Conservation (phyloP, 2,113 vertebrate species). For the Muntiacus reevesi region DNA sequence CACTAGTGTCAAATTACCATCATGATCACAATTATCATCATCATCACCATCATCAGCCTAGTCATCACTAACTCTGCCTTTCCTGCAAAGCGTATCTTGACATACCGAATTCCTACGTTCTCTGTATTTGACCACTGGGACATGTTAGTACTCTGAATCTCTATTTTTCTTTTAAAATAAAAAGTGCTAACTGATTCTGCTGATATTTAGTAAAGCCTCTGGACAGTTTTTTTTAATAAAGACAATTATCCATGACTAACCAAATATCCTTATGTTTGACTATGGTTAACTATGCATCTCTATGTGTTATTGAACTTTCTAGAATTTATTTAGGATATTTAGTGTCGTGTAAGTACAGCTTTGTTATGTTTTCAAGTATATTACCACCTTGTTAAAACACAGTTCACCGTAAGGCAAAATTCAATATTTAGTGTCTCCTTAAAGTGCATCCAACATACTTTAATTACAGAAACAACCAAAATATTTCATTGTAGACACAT, state of each 20-base stretch:
- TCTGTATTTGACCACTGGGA: background rate
- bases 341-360: rapidly evolving
- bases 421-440: background rate
- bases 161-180: background rate
- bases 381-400: background rate
- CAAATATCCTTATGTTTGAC: background rate
- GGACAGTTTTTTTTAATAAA: background rate
- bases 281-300: too few relatives aligned
- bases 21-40: background rate
- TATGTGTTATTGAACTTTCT: background rate
- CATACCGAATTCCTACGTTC: background rate
- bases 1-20: background rate
- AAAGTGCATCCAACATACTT: background rate
- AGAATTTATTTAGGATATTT: background rate
- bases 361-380: background rate
- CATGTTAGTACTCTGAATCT: background rate
- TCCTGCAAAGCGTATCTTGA: background rate
- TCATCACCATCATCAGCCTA: background rate
- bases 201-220: background rate
- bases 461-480: background rate
- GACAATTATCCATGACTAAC: background rate
- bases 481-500: background rate
- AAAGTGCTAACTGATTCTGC: background rate
- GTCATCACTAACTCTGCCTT: background rate
- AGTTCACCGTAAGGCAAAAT: background rate